phyloP scores from a whole-genome alignment of 1,140 invertebrate species.

The Trypoxylus dichotomus region DNA sequence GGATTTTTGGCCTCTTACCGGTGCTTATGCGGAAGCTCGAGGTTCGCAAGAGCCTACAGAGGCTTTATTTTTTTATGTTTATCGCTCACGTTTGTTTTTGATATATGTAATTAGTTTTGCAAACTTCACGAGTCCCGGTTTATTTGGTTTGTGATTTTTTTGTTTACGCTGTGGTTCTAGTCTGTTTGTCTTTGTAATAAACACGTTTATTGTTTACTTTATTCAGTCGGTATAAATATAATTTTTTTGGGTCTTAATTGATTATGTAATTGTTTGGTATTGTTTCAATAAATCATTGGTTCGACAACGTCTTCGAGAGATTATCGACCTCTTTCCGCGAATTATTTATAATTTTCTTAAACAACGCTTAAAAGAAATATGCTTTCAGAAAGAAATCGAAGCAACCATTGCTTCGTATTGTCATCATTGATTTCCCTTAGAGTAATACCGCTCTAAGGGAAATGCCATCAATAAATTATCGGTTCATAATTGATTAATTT shows the following conservation, averaged over 20 bases:
- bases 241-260: not conserved
- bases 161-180: not conserved
- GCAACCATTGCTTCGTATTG: too few species aligned
- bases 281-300: not conserved
- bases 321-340: too few species aligned
- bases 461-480: too few species aligned
- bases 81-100: not conserved
- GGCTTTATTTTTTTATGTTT: not conserved
- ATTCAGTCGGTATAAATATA: not conserved
- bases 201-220: slow-evolving; percentile 5
- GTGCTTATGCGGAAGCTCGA: too few species aligned
- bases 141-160: slow-evolving; percentile 1
- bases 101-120: slow-evolving; percentile 2
- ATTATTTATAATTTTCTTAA: too few species aligned
- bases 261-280: not conserved
- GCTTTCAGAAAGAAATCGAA: too few species aligned
- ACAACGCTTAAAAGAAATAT: too few species aligned
- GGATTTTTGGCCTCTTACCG: too few species aligned
- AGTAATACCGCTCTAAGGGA: too few species aligned
- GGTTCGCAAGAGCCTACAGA: not conserved
- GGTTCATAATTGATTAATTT: too few species aligned
- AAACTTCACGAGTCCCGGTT: not conserved
- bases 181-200: not conserved
- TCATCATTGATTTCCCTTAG: too few species aligned
- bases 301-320: not conserved